phyloP scores from a whole-genome alignment of 2,113 vertebrate species.

The Solenodon paradoxus region DNA sequence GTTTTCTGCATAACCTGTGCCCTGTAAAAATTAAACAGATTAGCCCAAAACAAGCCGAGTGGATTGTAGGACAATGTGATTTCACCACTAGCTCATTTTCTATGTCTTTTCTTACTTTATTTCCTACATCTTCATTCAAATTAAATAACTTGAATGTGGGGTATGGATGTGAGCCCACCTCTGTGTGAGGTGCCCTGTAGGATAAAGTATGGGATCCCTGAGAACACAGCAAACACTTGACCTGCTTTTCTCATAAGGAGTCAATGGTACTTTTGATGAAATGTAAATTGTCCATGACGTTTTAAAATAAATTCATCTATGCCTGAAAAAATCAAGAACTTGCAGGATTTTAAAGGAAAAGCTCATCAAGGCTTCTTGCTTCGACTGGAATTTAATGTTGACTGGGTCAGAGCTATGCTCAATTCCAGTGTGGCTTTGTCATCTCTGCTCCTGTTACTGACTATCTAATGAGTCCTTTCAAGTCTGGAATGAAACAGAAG shows the following conservation, averaged over 20 bases:
- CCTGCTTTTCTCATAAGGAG: not conserved
- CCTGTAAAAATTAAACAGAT: not conserved
- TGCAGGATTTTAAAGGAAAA: not conserved
- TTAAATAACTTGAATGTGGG: not conserved
- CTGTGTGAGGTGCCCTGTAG: too few species aligned
- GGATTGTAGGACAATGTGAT: not conserved
- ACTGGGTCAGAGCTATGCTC: too few species aligned
- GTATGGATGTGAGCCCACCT: not conserved
- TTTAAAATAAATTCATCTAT: not conserved
- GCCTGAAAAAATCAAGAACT: not conserved
- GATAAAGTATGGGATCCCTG: not conserved
- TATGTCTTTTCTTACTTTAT: not conserved
- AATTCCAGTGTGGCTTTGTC: accelerated
- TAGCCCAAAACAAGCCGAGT: not conserved
- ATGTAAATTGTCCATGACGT: not conserved
- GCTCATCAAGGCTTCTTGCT: not conserved
- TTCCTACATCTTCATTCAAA: not conserved
- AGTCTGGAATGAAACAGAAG: not conserved
- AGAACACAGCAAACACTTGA: not conserved
- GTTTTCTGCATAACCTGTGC: not conserved
- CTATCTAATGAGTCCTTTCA: not conserved
- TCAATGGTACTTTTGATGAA: not conserved
- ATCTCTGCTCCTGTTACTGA: too few species aligned
- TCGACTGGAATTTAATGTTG: not conserved
- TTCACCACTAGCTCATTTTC: not conserved